Base-by-base conservation (phyloP, 2,113 vertebrate genomes). In the Plotosus lineatus region DNA sequence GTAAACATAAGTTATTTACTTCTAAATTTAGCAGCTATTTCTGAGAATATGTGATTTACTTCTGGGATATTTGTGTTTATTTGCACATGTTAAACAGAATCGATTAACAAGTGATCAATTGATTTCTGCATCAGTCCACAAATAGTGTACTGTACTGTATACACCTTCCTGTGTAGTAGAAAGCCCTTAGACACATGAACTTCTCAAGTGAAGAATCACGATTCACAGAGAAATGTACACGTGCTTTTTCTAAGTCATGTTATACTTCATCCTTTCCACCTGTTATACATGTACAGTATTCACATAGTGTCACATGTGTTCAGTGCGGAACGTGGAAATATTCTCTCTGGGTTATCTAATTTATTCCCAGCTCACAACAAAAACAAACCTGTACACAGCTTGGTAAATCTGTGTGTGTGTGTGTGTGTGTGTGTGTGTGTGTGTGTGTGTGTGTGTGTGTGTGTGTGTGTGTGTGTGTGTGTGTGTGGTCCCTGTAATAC, bases 401-500 rank as follows among this genome's bases (percentile, higher is more conserved):
- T 12, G n/a, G 55, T 23, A 21, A 53, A 8, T 17, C 53, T 2
- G n/a, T 8, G 51, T 58, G n/a, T 26, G n/a, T 12, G 14, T 58
- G 26, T 4, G n/a, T 4, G 10, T 58, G n/a, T 28, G 58, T 3
- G 1, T 38, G 33, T 21, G 9, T 42, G 9, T 12, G 36, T 40
- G 63, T 38, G 17, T 65, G 61, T 10, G 58, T 33, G 58, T n/a
- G 65, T 68, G 65, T 68, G 38, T 44, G 38, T 68, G 65, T 40
- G 36, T 66, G 36, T 40, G 31, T 42, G 38, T n/a, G 63, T 42
- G 38, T 66, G 50, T 53, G 17, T 1, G 50, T 53, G 50, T 21
- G 51, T 46, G 44, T 46, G 44, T 46, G 44, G 7, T 6, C 15
- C 19, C 8, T 63, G 33, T 63, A 21, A 60, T 63, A 4, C 10